A percentile compares a stretch with the other conserved stretches of the same genome.
phyloP scores from a whole-genome alignment of 2,113 vertebrate genomes.

The Tenrec ecaudatus region DNA sequence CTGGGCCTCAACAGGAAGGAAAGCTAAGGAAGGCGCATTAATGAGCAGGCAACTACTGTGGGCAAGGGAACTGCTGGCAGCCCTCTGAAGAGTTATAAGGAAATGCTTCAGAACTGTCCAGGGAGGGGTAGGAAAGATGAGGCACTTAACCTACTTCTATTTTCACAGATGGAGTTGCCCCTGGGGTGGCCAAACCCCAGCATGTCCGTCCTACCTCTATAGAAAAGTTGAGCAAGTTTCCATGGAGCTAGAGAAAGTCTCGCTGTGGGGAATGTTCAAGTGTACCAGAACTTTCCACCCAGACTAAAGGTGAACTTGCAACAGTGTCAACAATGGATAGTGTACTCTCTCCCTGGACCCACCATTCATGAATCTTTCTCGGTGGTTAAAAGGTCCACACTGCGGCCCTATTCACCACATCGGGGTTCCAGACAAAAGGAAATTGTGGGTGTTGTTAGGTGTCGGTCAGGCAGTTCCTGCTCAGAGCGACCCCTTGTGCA shows the following conservation, averaged over 20 bases:
- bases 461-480: no score
- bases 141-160: no score
- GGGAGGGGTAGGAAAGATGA: background rate
- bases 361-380: background rate
- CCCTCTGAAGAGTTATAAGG: background rate
- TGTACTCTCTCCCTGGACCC: background rate
- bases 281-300: background rate
- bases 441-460: no score
- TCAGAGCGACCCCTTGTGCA: no score
- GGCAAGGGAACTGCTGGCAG: background rate
- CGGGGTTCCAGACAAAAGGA: background rate
- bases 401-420: background rate
- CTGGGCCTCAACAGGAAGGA: background rate
- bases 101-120: background rate
- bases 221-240: background rate
- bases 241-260: no score
- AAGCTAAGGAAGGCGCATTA: background rate
- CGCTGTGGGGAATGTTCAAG: no score
- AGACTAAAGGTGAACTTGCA: background rate
- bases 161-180: background rate
- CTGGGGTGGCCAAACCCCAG: background rate
- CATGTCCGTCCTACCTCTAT: no score
- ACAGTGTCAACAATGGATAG: background rate
- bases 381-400: background rate
- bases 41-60: no score